Conservation (phyloP, 2,797 vertebrate species). For the Steatocranus sp. region DNA sequence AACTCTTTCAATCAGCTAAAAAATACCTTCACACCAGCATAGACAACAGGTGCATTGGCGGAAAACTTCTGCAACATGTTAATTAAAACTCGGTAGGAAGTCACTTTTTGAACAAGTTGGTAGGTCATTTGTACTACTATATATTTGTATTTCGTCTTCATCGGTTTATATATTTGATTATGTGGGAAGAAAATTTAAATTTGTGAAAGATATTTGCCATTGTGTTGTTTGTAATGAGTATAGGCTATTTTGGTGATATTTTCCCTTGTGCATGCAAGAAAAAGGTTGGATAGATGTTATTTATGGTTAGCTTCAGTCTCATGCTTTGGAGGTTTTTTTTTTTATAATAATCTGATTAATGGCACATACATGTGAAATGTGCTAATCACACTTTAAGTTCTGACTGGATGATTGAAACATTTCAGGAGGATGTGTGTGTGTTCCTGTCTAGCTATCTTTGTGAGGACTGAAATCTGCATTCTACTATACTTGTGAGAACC, state of each 20-base stretch:
- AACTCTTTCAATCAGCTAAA: background rate
- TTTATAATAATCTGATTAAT: background rate
- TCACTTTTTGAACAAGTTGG: background rate
- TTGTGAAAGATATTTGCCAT: background rate
- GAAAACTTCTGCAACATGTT: background rate
- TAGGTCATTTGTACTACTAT: background rate
- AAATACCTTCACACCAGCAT: background rate
- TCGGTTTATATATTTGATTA: background rate
- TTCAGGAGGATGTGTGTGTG: background rate
- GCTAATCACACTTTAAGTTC: background rate
- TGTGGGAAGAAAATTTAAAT: background rate
- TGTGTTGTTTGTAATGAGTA: background rate
- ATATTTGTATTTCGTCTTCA: background rate
- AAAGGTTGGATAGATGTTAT: background rate
- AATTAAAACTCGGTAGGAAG: background rate
- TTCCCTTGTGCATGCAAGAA: background rate
- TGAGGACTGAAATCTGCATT: too few species aligned
- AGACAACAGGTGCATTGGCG: background rate
- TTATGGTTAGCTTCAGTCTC: background rate
- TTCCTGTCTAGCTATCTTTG: too few species aligned
- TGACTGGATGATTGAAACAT: background rate
- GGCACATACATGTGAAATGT: background rate
- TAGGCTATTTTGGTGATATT: background rate
- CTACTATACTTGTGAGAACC: too few species aligned
- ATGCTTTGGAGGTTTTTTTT: rapidly evolving